Evolutionary conservation across 2,797 vertebrate genomes (phyloP).

Genomic region (Galaxias olidus): DNA sequence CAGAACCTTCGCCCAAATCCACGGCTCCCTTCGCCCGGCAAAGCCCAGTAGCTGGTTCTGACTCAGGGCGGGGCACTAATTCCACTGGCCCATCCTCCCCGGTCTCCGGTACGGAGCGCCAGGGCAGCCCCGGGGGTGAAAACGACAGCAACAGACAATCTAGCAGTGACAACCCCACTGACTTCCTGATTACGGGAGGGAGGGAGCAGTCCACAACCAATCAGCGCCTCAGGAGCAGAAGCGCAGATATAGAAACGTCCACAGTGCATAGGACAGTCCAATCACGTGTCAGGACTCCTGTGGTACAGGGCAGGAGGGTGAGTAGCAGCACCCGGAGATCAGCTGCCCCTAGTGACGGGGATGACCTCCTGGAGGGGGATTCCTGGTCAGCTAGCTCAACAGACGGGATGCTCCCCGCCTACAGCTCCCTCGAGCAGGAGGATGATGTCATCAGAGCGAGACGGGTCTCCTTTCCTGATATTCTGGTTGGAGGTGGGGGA

Average conservation of each 20-base stretch:
- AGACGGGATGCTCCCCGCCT: conserved; percentile 36
- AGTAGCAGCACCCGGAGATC: conserved; percentile 1
- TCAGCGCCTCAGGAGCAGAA: neutral
- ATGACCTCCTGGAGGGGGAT: conserved; percentile 10
- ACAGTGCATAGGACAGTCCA: neutral
- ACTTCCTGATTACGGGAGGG: neutral
- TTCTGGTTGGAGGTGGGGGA: conserved; percentile 43
- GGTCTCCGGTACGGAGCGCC: conserved; percentile 28
- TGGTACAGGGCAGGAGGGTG: conserved; percentile 1
- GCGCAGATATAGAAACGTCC: fast-evolving
- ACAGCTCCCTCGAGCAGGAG: conserved; percentile 51
- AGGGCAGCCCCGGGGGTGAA: neutral
- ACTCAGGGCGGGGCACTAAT: conserved; percentile 55
- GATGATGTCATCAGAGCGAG: conserved; percentile 40
- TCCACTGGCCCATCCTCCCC: conserved; percentile 41
- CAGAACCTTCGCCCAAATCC: conserved; percentile 33
- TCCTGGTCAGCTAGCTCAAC: conserved; percentile 47
- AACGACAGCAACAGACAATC: neutral
- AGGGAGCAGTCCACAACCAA: no score
- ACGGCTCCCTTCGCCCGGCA: neutral
- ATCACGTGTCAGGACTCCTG: neutral
- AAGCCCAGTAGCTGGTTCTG: conserved; percentile 33
- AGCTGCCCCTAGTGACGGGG: neutral
- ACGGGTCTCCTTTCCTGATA: conserved; percentile 44
- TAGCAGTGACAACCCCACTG: neutral